These are phyloP conservation scores for Zaprionus inermis DNA, from an alignment of 1,140 invertebrate genomes.

Conservation along the genomic window DNA sequence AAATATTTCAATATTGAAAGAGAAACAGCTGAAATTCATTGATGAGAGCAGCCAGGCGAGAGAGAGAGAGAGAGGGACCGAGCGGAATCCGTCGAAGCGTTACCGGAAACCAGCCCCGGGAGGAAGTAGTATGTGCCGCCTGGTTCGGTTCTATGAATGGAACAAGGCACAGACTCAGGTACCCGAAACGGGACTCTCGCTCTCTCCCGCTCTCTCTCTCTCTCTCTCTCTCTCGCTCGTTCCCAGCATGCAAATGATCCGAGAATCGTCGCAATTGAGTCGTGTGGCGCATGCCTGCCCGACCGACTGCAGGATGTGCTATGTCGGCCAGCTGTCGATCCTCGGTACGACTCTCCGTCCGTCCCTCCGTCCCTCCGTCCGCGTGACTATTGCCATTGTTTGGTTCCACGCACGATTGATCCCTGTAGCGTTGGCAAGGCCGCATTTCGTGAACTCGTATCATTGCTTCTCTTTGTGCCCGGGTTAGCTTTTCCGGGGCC, in stretches of 20 bases:
- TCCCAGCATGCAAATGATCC: conserved; percentile 53
- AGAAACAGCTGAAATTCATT: conserved; percentile 55
- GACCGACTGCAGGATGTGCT: conserved; percentile 1
- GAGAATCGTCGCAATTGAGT: conserved; percentile 37
- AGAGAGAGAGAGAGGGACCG: background rate
- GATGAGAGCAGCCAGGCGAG: no score
- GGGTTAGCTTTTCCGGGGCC: background rate
- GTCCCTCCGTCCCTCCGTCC: background rate
- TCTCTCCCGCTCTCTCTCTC: no score
- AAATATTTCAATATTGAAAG: conserved; percentile 50
- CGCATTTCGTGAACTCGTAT: conserved; percentile 18
- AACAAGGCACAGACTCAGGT: conserved; percentile 26
- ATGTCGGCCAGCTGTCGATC: conserved; percentile 42
- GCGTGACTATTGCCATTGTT: conserved; percentile 3
- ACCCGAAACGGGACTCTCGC: conserved; percentile 35
- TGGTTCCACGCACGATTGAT: conserved; percentile 37
- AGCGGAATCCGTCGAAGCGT: conserved; percentile 36
- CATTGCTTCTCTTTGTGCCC: background rate
- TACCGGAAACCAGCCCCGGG: conserved; percentile 49
- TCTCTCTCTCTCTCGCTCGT: no score
- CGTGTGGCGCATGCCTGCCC: conserved; percentile 40
- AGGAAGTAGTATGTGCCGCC: conserved; percentile 31
- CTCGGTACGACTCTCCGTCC: background rate
- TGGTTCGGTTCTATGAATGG: conserved; percentile 13
- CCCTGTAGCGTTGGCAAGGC: background rate